Conservation (phyloP, 2,113 vertebrate genomes). For the Cercopithecus mona region DNA sequence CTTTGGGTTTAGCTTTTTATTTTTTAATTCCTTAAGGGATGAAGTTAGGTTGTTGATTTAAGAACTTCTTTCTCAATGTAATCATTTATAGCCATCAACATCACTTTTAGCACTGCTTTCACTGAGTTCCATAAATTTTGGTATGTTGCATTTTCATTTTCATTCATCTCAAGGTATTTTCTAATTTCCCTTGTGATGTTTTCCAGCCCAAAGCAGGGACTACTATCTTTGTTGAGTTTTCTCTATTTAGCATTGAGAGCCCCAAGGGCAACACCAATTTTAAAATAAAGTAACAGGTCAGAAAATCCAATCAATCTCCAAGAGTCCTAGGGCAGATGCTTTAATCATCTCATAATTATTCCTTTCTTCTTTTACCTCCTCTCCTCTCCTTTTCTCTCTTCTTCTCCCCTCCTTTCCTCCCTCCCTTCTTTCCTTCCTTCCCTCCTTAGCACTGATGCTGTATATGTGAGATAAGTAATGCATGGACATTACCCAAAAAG, state of each 20-base stretch:
- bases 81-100: background rate
- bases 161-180: background rate
- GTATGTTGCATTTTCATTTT: background rate
- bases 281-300: conserved; percentile 22
- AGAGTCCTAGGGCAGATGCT: background rate
- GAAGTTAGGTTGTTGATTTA: background rate
- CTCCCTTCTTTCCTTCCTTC: background rate
- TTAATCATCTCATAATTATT: conserved; percentile 14
- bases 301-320: conserved; percentile 20
- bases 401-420: no score
- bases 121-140: background rate
- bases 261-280: background rate
- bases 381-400: no score
- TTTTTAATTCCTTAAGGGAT: background rate
- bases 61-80: background rate
- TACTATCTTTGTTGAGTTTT: conserved; percentile 19
- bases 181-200: background rate
- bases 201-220: background rate
- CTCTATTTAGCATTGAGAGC: background rate
- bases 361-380: background rate
- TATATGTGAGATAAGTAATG: background rate
- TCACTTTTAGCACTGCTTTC: background rate
- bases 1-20: background rate
- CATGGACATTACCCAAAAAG: background rate
- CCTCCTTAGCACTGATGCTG: background rate